Percentiles rank a stretch among this genome's conserved stretches.
phyloP scores from a whole-genome alignment of 2,113 vertebrate species.

The Chaetodon trifascialis region DNA sequence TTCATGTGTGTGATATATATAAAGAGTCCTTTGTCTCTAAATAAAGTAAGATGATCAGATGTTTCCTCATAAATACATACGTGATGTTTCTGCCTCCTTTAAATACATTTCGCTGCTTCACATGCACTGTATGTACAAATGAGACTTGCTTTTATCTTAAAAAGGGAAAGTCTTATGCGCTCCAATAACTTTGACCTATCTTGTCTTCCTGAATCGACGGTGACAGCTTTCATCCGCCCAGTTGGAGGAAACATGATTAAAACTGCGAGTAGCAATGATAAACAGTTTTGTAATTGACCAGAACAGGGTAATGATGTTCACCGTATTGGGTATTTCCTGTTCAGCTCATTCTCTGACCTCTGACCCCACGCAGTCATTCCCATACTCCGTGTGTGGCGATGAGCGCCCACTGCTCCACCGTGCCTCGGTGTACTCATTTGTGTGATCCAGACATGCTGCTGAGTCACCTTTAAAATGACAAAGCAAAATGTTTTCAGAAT shows the following conservation, averaged over 20 bases:
- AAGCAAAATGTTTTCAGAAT: not conserved
- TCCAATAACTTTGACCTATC: not conserved
- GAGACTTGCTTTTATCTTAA: not conserved
- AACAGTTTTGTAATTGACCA: conserved; percentile 63
- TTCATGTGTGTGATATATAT: not conserved
- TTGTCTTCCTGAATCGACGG: not conserved
- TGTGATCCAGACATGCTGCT: not conserved
- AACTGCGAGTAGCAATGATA: conserved; percentile 25
- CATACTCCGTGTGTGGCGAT: conserved; percentile 59
- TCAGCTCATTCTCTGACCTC: conserved; percentile 63
- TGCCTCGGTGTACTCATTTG: not conserved
- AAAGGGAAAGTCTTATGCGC: not conserved
- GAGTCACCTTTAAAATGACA: not conserved
- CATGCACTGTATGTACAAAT: not conserved
- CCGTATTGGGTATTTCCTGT: conserved; percentile 75
- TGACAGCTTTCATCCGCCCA: conserved; percentile 11
- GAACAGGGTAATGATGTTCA: conserved; percentile 64
- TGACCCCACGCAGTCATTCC: conserved; percentile 56
- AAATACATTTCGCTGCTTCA: not conserved
- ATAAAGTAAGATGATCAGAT: not conserved
- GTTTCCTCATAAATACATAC: not conserved
- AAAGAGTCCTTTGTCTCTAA: not conserved
- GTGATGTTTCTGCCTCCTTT: not conserved
- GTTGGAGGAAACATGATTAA: conserved; percentile 21
- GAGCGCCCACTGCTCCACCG: not conserved